Evolutionary conservation across 2,113 vertebrate genomes (phyloP).

Genomic region (Psammodynastes pulverulentus): DNA sequence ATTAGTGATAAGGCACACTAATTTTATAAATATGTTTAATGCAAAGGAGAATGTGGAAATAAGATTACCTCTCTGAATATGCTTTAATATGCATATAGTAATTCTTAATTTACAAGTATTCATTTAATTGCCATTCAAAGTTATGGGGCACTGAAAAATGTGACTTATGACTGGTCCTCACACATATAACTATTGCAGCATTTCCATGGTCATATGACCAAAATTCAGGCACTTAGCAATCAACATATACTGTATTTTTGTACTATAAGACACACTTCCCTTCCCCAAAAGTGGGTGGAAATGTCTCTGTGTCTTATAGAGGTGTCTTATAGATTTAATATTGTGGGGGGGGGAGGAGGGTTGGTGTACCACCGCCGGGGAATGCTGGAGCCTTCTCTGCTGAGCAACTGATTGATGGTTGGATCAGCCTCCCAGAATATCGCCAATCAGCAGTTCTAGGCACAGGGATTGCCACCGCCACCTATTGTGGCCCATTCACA

Average conservation of each 20-base stretch:
- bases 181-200: not conserved
- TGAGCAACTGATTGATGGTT: no score
- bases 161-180: not conserved
- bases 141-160: not conserved
- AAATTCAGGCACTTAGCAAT: not conserved
- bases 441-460: no score
- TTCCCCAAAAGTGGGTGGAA: no score
- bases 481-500: no score
- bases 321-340: no score
- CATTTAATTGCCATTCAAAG: not conserved
- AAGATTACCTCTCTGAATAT: not conserved
- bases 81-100: not conserved
- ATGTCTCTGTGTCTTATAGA: no score
- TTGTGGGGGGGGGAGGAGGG: fast-evolving
- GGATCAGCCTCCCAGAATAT: no score
- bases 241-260: not conserved
- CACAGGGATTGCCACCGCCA: no score
- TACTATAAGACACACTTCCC: no score
- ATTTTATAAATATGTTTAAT: not conserved
- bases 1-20: not conserved
- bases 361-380: no score
- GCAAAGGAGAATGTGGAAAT: not conserved
- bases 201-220: not conserved
- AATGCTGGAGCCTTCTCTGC: no score
- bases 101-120: not conserved